Conservation (phyloP, 1,140 invertebrate genomes). For the Ladona fulva region DNA sequence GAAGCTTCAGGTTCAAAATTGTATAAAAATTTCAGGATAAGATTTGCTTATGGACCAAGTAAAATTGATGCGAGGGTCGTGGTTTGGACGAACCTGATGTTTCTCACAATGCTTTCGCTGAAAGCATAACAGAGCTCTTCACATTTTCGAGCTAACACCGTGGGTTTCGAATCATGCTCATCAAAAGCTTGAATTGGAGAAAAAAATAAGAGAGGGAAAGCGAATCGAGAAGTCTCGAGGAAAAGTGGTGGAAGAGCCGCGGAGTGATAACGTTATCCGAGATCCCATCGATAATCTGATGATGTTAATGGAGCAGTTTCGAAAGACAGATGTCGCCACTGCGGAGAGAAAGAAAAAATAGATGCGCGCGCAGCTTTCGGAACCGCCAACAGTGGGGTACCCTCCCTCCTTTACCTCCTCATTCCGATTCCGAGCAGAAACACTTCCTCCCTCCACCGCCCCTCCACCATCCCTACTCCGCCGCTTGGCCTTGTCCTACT, state of each 20-base stretch:
- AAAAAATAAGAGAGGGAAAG: no score
- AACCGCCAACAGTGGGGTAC: background rate
- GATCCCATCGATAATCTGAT: background rate
- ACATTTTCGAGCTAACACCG: no score
- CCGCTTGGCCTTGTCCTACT: background rate
- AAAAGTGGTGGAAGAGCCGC: background rate
- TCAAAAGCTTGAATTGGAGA: no score
- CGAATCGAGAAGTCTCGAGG: background rate
- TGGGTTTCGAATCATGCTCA: no score
- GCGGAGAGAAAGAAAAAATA: background rate
- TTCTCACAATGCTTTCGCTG: no score
- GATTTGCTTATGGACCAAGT: no score
- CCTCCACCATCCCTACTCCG: background rate
- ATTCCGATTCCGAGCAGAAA: background rate
- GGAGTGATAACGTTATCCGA: background rate
- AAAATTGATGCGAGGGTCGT: no score
- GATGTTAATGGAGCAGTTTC: constrained; percentile 9
- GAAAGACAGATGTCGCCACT: constrained; percentile 7
- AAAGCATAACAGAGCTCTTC: no score
- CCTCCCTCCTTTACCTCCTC: background rate
- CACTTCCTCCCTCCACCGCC: background rate
- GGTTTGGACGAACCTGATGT: no score
- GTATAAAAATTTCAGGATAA: no score
- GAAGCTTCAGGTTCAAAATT: no score
- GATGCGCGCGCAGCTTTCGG: background rate